Conservation (phyloP, 2,113 vertebrate genomes). For the Gulo gulo region DNA sequence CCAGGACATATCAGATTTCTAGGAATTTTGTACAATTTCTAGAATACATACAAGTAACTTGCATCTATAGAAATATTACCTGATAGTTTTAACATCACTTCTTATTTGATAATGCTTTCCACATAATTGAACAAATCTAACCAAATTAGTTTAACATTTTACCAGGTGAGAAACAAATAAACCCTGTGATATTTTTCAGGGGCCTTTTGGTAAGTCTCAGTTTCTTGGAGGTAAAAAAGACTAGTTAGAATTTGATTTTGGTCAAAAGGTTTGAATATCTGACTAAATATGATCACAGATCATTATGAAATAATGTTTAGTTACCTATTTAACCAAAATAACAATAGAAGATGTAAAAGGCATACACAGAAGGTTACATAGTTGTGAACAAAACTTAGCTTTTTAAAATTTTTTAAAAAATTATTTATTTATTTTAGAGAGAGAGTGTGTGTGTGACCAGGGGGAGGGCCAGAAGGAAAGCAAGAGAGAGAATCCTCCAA, state of each 20-base stretch:
- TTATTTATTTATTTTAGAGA: no score
- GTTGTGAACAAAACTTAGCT: background rate
- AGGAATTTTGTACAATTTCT: background rate
- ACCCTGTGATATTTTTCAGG: background rate
- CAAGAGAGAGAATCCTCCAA: no score
- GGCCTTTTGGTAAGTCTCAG: background rate
- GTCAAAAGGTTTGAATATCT: background rate
- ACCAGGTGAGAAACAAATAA: background rate
- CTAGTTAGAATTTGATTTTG: background rate
- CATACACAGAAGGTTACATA: background rate
- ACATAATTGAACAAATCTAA: background rate
- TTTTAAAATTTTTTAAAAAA: no score
- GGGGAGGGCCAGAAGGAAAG: no score
- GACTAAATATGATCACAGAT: background rate
- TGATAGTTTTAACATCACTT: background rate
- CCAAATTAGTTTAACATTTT: background rate
- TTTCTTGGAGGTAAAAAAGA: background rate
- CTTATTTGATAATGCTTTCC: background rate
- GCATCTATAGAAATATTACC: background rate
- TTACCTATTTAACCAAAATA: background rate
- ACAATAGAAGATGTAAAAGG: background rate
- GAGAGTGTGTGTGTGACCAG: no score
- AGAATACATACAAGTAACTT: background rate
- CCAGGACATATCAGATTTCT: background rate
- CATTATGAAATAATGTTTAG: background rate